Evolutionary conservation across 2,113 vertebrate genomes (phyloP).

Genomic region (Syrmaticus mikado): DNA sequence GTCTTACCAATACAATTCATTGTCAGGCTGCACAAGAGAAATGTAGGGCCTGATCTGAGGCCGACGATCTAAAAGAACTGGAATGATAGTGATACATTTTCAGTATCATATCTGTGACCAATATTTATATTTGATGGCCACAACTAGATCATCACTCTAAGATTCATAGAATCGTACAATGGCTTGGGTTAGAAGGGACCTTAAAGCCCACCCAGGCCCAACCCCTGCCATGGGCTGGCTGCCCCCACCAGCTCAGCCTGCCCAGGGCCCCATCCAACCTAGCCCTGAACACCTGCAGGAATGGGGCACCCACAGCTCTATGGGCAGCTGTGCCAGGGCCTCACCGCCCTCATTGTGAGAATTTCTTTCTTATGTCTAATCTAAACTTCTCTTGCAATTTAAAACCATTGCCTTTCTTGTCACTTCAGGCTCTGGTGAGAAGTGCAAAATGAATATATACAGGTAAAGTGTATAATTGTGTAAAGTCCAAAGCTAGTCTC

Average conservation of each 20-base stretch:
- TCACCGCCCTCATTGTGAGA: not conserved
- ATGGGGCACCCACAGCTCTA: not conserved
- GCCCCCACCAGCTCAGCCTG: not conserved
- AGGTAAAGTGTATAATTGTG: not conserved
- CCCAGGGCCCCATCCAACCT: not conserved
- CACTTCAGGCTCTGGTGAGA: not conserved
- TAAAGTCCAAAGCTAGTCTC: not conserved
- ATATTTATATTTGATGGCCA: not conserved
- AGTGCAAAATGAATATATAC: not conserved
- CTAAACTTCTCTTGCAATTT: not conserved
- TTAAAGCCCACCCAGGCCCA: not conserved
- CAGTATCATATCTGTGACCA: not conserved
- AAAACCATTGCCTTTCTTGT: not conserved
- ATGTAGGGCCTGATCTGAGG: not conserved
- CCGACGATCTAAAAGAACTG: not conserved
- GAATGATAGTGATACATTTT: fast-evolving
- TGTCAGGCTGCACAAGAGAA: not conserved
- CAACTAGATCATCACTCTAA: not conserved
- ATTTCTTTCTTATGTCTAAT: not conserved
- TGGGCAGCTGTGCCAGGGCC: not conserved
- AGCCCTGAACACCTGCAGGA: not conserved
- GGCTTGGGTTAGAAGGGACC: not conserved
- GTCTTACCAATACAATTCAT: not conserved
- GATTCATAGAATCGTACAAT: not conserved
- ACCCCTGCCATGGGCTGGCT: no score